These are phyloP conservation scores for Chaetogeoica ovagalla DNA, from an alignment of 2,888 invertebrate species.

Conservation along the genomic window DNA sequence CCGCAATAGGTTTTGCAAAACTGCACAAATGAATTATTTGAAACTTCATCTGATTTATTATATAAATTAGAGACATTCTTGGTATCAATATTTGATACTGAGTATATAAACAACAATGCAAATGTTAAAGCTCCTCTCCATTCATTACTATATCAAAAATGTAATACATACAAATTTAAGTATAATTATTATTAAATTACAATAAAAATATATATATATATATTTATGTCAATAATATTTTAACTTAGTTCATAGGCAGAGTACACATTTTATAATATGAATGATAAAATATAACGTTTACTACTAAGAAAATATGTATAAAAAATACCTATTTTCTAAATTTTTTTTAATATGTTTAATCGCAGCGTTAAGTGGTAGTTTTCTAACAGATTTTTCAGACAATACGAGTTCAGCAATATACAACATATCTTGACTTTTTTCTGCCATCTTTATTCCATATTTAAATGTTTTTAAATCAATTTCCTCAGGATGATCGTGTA, in stretches of 20 bases:
- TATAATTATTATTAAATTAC: background rate
- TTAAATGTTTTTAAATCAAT: slow-evolving; percentile 41
- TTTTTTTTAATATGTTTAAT: slow-evolving; percentile 45
- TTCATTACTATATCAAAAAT: slow-evolving; percentile 36
- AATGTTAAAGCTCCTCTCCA: slow-evolving; percentile 44
- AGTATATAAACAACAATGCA: slow-evolving; percentile 25
- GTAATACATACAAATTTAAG: background rate
- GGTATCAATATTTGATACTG: slow-evolving; percentile 38
- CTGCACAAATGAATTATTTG: slow-evolving; percentile 46
- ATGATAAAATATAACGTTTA: background rate
- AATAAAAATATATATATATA: background rate
- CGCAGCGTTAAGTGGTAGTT: slow-evolving; percentile 31
- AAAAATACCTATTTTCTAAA: slow-evolving; percentile 34
- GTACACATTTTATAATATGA: background rate
- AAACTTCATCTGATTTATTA: slow-evolving; percentile 38
- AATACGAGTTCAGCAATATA: slow-evolving; percentile 41
- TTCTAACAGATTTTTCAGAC: slow-evolving; percentile 34
- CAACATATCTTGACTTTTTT: slow-evolving; percentile 45
- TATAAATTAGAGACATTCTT: slow-evolving; percentile 23
- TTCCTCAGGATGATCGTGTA: slow-evolving; percentile 24
- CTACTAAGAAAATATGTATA: background rate
- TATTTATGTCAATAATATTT: background rate
- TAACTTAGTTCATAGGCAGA: background rate
- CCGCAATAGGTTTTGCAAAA: slow-evolving; percentile 31
- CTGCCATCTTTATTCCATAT: slow-evolving; percentile 42